phyloP scores from a whole-genome alignment of 1,140 invertebrate species.

The Zophobas morio region DNA sequence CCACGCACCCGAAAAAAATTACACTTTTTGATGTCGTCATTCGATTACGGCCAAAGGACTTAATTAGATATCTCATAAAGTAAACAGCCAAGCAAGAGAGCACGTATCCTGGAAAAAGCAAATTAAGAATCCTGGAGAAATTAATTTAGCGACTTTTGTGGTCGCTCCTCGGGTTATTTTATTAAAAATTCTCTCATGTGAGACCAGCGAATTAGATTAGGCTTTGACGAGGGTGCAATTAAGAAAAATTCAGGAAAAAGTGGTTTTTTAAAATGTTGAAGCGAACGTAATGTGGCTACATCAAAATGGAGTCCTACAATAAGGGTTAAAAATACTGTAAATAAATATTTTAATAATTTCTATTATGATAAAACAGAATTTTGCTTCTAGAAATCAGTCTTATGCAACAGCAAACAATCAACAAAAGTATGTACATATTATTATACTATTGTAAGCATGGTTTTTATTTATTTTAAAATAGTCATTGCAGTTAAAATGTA shows the following conservation, averaged over 20 bases:
- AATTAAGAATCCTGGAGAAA: constrained; percentile 36
- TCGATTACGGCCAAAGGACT: constrained; percentile 22
- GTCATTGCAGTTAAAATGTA: too few species aligned
- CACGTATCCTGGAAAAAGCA: constrained; percentile 20
- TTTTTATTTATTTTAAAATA: too few species aligned
- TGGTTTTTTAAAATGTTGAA: background rate
- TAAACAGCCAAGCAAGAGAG: constrained; percentile 5
- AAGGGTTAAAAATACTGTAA: too few species aligned
- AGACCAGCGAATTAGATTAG: constrained; percentile 12
- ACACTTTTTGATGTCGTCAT: constrained; percentile 24
- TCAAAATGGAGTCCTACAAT: too few species aligned
- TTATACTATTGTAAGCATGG: too few species aligned
- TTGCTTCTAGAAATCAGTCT: too few species aligned
- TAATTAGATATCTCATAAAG: constrained; percentile 36
- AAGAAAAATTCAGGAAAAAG: constrained; percentile 21
- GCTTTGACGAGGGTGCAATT: constrained; percentile 1
- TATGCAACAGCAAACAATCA: too few species aligned
- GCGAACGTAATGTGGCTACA: too few species aligned
- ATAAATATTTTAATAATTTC: too few species aligned
- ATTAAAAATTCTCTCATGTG: constrained; percentile 32
- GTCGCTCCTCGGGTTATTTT: constrained; percentile 22
- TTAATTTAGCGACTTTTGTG: constrained; percentile 31
- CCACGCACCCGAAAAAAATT: constrained; percentile 31
- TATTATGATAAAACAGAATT: too few species aligned
- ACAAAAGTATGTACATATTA: too few species aligned